Base-by-base conservation (phyloP, 2,888 invertebrate genomes). In the Folsomia manolachei region DNA sequence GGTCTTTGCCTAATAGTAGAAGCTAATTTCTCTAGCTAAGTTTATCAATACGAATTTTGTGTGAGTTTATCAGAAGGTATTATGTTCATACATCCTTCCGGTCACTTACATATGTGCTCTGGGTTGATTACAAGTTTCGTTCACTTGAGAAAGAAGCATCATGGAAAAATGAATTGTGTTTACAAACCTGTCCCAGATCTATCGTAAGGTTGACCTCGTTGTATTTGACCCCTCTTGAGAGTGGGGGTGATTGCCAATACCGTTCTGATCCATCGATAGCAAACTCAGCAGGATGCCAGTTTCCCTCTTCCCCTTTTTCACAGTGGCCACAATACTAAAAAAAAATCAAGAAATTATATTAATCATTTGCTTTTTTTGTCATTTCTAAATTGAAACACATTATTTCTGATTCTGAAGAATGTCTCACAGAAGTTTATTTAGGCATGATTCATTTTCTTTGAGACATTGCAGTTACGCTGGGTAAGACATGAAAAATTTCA, bases 191-290 rank as follows among this genome's bases (percentile, higher is more conserved):
- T 82, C 94, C 97, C 80, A 99, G 88, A 84, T 97, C 93, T 82
- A 99, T 95, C 82, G 98, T 97, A 75, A 99, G 88, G 85, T 97
- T 97, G 83, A 99, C 95, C 86, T 95, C 92, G 84, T 97, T 97
- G 88, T 94, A 98, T 84, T 95, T 93, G 90, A 93, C 93, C 71
- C 97, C 97, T 81, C 99, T 87, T 67, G 98, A 98, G 25, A 99
- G 87, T 0, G 99, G 99, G 0, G 99, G 99, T 83, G 95, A 95
- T 86, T 98, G 97, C 98, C 98, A 99, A 94, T 96, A 97, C 61
- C 91, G 90, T 84, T 95, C 94, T 83, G 91, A 91, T n/a, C 97
- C 97, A 83, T 99, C 97, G 79, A 95, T 95, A 1, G 97, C 97
- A 84, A 90, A 91, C 83, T 92, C 90, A 0, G 97, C 91, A 0